Conservation (phyloP, 2,113 vertebrate species). For the Amblyopsis rosae region DNA sequence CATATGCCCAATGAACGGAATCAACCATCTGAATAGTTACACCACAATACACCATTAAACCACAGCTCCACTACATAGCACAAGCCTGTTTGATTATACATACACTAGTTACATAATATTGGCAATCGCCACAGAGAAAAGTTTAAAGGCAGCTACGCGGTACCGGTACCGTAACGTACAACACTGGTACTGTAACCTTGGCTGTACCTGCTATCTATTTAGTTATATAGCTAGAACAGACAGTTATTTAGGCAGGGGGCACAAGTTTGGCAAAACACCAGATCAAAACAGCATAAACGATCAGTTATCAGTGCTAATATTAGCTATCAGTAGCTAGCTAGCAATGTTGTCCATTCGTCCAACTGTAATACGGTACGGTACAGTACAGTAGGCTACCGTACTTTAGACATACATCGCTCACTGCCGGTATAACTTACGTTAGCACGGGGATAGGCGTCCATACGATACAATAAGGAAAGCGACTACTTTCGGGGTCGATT, state of each 20-base stretch:
- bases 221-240: too few relatives aligned
- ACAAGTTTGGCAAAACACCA: neutral
- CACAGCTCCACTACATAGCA: too few relatives aligned
- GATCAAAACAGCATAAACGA: neutral
- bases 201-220: too few relatives aligned
- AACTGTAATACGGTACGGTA: neutral
- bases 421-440: conserved; percentile 82
- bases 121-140: too few relatives aligned
- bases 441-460: conserved; percentile 96
- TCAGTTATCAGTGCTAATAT: neutral
- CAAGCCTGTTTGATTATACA: too few relatives aligned
- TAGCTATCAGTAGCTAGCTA: conserved; percentile 23
- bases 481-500: conserved; percentile 80
- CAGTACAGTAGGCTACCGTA: too few relatives aligned
- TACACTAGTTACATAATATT: too few relatives aligned
- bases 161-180: too few relatives aligned
- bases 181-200: too few relatives aligned
- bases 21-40: conserved; percentile 83
- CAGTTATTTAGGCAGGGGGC: neutral
- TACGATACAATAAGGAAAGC: conserved; percentile 91
- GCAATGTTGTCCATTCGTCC: conserved; percentile 34
- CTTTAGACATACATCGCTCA: neutral
- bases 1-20: conserved; percentile 97
- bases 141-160: too few relatives aligned
- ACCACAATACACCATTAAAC: neutral